Conservation (phyloP, 2,888 invertebrate species). For the Caenorhabditis angaria region DNA sequence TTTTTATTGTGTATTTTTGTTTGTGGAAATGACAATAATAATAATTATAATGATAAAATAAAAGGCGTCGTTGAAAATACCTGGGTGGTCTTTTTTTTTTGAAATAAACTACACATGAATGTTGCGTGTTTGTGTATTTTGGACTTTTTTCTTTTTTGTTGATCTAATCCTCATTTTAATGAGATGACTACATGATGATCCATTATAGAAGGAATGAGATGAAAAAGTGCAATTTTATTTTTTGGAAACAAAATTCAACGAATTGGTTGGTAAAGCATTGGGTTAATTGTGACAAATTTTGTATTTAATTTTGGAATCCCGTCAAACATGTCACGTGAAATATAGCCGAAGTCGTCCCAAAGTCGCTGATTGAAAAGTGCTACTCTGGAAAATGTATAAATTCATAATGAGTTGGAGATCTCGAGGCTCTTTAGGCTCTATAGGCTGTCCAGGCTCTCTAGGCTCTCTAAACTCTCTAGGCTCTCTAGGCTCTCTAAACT, state of each 20-base stretch:
- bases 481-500: too few relatives aligned
- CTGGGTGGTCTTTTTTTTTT: too few relatives aligned
- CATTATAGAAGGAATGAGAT: too few relatives aligned
- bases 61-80: conserved; percentile 1
- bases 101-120: too few relatives aligned
- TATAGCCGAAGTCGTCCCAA: conserved; percentile 53
- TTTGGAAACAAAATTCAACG: background rate
- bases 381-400: conserved; percentile 45
- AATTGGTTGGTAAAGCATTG: conserved; percentile 10
- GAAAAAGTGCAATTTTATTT: background rate
- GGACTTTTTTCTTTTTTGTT: too few relatives aligned
- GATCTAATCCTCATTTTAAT: too few relatives aligned
- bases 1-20: background rate
- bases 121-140: too few relatives aligned
- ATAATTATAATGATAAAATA: background rate
- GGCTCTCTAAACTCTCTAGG: too few relatives aligned
- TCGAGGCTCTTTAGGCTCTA: too few relatives aligned
- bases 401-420: too few relatives aligned
- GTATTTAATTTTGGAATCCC: conserved; percentile 39
- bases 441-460: too few relatives aligned
- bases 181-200: too few relatives aligned
- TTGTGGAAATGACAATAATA: background rate
- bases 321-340: conserved; percentile 47
- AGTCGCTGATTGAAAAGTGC: conserved; percentile 55
- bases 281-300: conserved; percentile 53